Base-by-base conservation (phyloP, 2,888 invertebrate genomes). In the Drosophila ustulata region DNA sequence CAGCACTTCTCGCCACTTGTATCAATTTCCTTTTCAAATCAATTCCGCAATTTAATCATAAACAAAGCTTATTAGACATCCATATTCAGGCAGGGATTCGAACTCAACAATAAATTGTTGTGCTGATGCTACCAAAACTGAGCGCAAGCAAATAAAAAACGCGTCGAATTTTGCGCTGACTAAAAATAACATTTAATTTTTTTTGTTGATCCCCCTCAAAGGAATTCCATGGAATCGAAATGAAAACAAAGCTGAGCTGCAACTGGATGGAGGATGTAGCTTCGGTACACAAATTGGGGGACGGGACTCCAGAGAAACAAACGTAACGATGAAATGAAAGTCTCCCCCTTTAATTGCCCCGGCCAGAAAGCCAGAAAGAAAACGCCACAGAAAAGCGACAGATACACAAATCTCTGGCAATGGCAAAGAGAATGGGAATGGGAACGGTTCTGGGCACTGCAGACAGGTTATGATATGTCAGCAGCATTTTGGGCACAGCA, bases 101-200 rank as follows among this genome's bases (percentile, higher is more conserved):
- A n/a, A 32, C 7, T 23, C 39, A 53, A 1, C 8, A 57, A 43
- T 51, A 32, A 25, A 32, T 45, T 71, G 47, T 46, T 55, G 23
- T 49, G 57, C 37, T 52, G 45, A 51, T 66, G 28, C 39, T 4
- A 25, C 34, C 18, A 50, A 45, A 61, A 51, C 53, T 5, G 5
- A 39, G 53, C 57, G 34, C 51, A 53, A 28, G 13, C 6, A 13
- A n/a, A 18, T 23, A 28, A 13, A 66, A 39, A 32, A 52, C 11
- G 49, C 57, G 51, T 46, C 53, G 50, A 63, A 64, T 72, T 78
- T 80, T 55, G 55, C 73, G 80, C 61, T 67, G 73, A 63, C 85
- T 83, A 80, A 80, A 82, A 83, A 82, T 84, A 83, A 74, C 58
- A 75, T 47, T 61, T 8, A 61, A 46, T 71, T 71, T 61, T 55